These are phyloP conservation scores for Orientallactaga sibirica DNA, from an alignment of 2,797 vertebrate genomes.

Conservation along the genomic window DNA sequence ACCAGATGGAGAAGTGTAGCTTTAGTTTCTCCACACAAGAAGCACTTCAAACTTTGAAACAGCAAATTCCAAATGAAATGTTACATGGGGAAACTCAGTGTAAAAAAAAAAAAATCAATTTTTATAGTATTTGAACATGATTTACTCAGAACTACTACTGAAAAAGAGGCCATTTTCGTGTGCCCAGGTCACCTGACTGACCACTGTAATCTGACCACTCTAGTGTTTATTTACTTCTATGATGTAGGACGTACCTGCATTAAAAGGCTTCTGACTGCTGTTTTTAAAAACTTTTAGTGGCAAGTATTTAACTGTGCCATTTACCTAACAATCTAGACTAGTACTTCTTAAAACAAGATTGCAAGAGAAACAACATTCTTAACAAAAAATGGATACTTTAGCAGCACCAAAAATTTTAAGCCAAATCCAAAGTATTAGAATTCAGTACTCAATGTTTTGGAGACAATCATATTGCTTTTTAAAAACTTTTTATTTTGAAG, in stretches of 20 bases:
- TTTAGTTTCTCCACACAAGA: background rate
- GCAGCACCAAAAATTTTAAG: slow-evolving; percentile 28
- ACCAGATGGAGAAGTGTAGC: background rate
- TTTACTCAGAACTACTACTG: background rate
- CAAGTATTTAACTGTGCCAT: background rate
- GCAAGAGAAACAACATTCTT: slow-evolving; percentile 36
- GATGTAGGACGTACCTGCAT: background rate
- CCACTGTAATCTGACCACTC: background rate
- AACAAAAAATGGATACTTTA: background rate
- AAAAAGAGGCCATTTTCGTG: background rate
- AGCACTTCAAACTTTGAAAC: slow-evolving; percentile 39
- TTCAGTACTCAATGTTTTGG: background rate
- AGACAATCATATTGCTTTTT: background rate
- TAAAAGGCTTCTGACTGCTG: background rate
- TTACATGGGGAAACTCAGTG: background rate
- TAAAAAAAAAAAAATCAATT: background rate
- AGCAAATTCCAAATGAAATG: background rate
- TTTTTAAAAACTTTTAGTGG: background rate
- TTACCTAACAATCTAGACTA: slow-evolving; percentile 3
- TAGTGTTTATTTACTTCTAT: background rate
- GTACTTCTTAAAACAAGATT: slow-evolving; percentile 16
- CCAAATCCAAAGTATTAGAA: slow-evolving; percentile 20
- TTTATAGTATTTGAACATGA: background rate
- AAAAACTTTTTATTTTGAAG: slow-evolving; percentile 36
- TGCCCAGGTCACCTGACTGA: background rate